Conservation (phyloP, 2,113 vertebrate species). For the Rhineura floridana region DNA sequence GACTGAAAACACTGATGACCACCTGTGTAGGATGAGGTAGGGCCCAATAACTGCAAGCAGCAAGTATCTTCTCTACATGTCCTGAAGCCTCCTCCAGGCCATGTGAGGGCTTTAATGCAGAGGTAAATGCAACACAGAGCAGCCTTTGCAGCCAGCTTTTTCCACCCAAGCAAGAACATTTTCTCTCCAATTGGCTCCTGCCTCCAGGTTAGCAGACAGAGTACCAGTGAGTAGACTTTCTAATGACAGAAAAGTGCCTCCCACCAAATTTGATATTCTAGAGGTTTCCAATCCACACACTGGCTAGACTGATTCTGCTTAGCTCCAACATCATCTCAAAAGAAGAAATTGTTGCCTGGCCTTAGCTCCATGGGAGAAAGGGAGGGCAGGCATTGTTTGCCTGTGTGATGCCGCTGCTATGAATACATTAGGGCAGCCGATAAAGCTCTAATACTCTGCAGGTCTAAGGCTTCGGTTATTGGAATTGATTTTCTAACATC, state of each 20-base stretch:
- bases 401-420: neutral
- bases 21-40: too few species aligned
- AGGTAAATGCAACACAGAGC: neutral
- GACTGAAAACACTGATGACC: neutral
- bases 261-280: neutral
- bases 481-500: constrained; percentile 54
- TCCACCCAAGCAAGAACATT: neutral
- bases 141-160: neutral
- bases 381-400: neutral
- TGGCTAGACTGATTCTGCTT: neutral
- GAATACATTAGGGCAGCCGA: constrained; percentile 5
- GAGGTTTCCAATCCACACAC: neutral
- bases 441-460: constrained; percentile 50
- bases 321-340: too few species aligned
- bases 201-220: neutral
- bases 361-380: neutral
- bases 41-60: neutral
- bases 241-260: neutral
- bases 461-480: constrained; percentile 51
- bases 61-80: neutral
- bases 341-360: neutral
- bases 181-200: neutral
- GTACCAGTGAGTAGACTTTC: neutral
- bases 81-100: neutral
- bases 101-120: neutral